Conservation (phyloP, 2,113 vertebrate genomes). For the Passer montanus region DNA sequence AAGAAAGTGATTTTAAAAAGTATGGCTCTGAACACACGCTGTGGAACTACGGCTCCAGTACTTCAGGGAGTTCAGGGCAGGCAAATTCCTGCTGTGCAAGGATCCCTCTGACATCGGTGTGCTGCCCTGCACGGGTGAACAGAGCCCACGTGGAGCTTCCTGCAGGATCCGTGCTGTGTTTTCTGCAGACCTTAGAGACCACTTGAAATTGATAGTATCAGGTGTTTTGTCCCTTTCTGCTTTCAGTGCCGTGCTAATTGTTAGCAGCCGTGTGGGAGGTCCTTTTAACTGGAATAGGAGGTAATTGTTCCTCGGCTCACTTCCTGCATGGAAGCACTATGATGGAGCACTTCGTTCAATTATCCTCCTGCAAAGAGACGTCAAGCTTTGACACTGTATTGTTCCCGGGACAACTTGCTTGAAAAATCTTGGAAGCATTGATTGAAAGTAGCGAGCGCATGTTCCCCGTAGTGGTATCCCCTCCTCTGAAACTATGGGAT, state of each 20-base stretch:
- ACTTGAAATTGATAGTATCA: background rate
- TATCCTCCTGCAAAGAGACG: background rate
- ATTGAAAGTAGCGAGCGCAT: background rate
- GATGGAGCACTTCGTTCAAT: background rate
- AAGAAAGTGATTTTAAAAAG: background rate
- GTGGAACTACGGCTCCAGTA: background rate
- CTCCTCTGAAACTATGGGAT: background rate
- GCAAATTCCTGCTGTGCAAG: background rate
- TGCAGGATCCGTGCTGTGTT: background rate
- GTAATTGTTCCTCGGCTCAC: background rate
- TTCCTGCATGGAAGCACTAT: background rate
- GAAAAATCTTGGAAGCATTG: background rate
- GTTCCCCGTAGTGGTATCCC: background rate
- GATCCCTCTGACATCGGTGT: background rate
- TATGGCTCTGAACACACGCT: background rate
- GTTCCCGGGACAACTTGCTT: background rate
- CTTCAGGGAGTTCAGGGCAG: conserved; percentile 18
- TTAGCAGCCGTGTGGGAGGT: background rate
- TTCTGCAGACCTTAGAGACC: background rate
- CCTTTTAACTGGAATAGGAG: background rate
- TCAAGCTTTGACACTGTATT: background rate
- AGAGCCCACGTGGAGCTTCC: background rate
- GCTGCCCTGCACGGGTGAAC: background rate
- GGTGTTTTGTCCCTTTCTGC: background rate
- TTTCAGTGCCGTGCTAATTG: background rate